Conservation (phyloP, 2,888 invertebrate genomes). For the Clivina fossor region DNA sequence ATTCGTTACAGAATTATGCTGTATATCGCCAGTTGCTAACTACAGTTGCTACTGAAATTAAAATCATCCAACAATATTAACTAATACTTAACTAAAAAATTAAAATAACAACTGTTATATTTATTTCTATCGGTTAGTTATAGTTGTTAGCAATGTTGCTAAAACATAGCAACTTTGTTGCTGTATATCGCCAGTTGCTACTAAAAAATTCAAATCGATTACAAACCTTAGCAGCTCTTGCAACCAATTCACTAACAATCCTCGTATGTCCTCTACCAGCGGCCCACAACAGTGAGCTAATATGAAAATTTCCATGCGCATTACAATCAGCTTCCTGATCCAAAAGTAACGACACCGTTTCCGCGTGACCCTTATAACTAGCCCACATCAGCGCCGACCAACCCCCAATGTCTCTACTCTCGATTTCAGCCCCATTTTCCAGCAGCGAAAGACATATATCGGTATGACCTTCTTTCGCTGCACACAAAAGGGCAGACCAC, state of each 20-base stretch:
- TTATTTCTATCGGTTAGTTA: no score
- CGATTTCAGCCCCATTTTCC: constrained; percentile 82
- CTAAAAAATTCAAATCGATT: no score
- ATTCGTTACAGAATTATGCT: no score
- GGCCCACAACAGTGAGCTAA: constrained; percentile 92
- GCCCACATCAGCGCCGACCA: constrained; percentile 99
- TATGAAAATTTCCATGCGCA: constrained; percentile 93
- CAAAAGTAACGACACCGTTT: constrained; percentile 71
- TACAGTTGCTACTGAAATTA: no score
- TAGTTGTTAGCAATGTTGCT: no score
- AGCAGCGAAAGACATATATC: constrained; percentile 79
- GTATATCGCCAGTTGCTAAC: no score
- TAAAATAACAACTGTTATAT: no score
- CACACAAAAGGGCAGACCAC: constrained; percentile 89
- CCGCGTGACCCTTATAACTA: constrained; percentile 75
- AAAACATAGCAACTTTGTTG: no score
- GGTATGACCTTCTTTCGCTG: constrained; percentile 84
- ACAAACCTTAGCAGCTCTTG: constrained; percentile 81
- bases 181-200: no score
- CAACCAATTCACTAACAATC: constrained; percentile 80
- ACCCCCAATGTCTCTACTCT: constrained; percentile 89
- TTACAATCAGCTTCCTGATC: constrained; percentile 91
- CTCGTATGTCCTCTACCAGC: constrained; percentile 87
- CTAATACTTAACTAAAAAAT: no score
- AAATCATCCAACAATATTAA: no score